Percentiles rank a stretch among this genome's conserved stretches.
Evolutionary conservation across 2,888 invertebrate genomes (phyloP).

Genomic region (Schrankia costaestrigalis): DNA sequence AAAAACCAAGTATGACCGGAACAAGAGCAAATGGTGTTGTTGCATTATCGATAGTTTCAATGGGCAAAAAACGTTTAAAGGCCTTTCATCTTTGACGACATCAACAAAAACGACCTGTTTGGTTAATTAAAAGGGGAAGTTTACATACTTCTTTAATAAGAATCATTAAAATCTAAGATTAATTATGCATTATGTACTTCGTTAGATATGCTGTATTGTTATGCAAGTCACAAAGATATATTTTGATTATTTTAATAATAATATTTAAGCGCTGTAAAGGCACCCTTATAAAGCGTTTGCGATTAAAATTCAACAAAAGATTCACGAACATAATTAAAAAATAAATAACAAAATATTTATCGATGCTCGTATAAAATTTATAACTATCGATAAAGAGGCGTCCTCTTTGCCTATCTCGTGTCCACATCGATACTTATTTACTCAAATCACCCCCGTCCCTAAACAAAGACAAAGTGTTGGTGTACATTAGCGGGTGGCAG

Average conservation of each 20-base stretch:
- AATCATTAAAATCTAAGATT: too few relatives aligned
- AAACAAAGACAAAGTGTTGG: conserved; percentile 72
- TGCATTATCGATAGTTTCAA: conserved; percentile 29
- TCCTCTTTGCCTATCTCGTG: conserved; percentile 36
- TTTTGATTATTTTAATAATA: too few relatives aligned
- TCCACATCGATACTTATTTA: conserved; percentile 75
- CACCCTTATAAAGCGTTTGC: too few relatives aligned
- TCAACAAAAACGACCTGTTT: not conserved
- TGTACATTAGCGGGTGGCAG: conserved; percentile 71
- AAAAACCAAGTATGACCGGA: conserved; percentile 47
- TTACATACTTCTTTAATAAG: not conserved
- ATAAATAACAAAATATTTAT: conserved; percentile 1
- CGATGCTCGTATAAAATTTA: conserved; percentile 8
- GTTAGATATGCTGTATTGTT: too few relatives aligned
- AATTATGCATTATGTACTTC: too few relatives aligned
- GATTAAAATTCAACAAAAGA: too few relatives aligned
- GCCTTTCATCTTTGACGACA: not conserved
- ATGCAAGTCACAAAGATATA: too few relatives aligned
- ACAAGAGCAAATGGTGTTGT: conserved; percentile 41
- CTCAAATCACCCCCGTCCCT: conserved; percentile 65
- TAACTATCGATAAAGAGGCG: conserved; percentile 27
- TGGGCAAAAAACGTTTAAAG: conserved; percentile 3
- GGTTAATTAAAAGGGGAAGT: not conserved
- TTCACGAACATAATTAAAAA: too few relatives aligned
- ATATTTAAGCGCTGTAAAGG: too few relatives aligned